Percentiles rank a stretch among this genome's conserved stretches.
Evolutionary conservation across 2,113 vertebrate genomes (phyloP).

Genomic region (Etheostoma cragini): DNA sequence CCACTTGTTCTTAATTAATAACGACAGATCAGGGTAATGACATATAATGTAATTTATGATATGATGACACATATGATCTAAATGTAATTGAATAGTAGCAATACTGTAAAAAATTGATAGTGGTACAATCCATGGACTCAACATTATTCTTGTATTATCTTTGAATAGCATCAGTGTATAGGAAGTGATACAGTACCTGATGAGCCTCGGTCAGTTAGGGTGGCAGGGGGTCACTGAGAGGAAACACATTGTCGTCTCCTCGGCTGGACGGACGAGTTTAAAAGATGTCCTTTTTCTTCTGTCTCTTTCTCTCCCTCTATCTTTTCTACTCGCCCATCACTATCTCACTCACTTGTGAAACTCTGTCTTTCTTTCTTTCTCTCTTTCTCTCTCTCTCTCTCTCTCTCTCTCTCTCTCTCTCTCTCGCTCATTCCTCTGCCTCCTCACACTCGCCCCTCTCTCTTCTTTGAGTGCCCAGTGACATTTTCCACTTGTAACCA

Average conservation of each 20-base stretch:
- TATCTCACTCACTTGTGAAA: conserved; percentile 13
- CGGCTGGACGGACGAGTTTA: conserved; percentile 20
- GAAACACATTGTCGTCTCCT: conserved; percentile 43
- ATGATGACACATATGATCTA: no score
- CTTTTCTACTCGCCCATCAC: conserved; percentile 24
- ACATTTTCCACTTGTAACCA: conserved; percentile 75
- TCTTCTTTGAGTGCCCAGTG: conserved; percentile 70
- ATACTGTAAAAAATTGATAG: background rate
- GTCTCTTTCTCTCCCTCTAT: conserved; percentile 16
- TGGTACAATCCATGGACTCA: background rate
- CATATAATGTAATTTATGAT: no score
- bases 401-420: conserved; percentile 31
- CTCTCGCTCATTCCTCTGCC: conserved; percentile 38
- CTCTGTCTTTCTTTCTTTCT: background rate
- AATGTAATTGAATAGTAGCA: background rate
- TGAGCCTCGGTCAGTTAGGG: background rate
- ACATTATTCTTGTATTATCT: background rate
- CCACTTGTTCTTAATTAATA: background rate
- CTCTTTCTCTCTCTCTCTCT: background rate
- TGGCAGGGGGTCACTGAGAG: conserved; percentile 3
- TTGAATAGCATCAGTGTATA: background rate
- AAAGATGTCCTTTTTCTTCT: conserved; percentile 24
- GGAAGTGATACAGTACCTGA: conserved; percentile 48
- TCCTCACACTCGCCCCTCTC: conserved; percentile 27
- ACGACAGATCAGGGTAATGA: background rate